Base-by-base conservation (phyloP, 2,888 invertebrate species). In the Cremastinae sp. region DNA sequence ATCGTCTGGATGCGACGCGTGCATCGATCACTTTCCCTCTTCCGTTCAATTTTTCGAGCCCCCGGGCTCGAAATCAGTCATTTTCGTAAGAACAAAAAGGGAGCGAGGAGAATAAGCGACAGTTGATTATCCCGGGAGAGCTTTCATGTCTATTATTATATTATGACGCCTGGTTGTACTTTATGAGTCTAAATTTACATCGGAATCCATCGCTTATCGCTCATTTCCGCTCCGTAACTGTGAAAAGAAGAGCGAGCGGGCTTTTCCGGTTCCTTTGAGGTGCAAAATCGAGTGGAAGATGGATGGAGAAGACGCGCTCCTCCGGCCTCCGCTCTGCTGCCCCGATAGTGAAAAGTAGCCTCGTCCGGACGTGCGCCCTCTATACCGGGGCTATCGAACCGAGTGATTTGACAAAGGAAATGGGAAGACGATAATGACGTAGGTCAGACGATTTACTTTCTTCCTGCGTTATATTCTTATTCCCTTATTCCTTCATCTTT, bases 361-460 rank as follows among this genome's bases (percentile, higher is more conserved):
- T 64, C 62, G 58, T 64, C 58, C 68, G 9, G 49, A 58, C 14
- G 36, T 45, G 41, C 45, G n/a, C n/a, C 28, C 68, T 47, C 59
- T 36, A 68, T 70, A 64, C 74, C 34, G 45, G 8, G 22, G n/a
- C 72, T 66, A 64, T 70, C 68, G 73, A 79, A 59, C 58, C 54
- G 68, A 56, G 54, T 49, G 69, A 74, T 72, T 54, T 69, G 65
- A 72, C 71, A 74, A 76, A 79, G 64, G 68, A 79, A 76, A 72
- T 76, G 71, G 72, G 51, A 69, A 56, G 72, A 79, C 72, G 71
- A 74, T 79, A 79, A 77, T 74, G 74, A 79, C 72, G 58, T 16
- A 68, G 47, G 49, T 41, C 54, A 38, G 28, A 66, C 41, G 59
- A 66, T 54, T 54, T 54, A 66, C 34, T 49, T 18, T 58, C 53